Conservation (phyloP, 2,113 vertebrate species). For the Ibidorhyncha struthersii region DNA sequence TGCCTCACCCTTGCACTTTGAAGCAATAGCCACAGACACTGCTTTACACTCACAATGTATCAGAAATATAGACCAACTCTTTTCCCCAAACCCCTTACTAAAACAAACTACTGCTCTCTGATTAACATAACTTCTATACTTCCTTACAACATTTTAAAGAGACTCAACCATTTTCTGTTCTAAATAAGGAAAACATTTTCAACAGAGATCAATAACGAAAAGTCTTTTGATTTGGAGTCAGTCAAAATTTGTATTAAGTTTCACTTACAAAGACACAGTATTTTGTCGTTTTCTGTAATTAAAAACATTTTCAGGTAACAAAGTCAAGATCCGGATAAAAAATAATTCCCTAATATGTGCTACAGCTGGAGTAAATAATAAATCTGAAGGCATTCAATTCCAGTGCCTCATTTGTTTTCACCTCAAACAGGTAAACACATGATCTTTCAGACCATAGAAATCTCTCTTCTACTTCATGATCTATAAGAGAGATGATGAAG, state of each 20-base stretch:
- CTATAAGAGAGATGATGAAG: neutral
- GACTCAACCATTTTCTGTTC: neutral
- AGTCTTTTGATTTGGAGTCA: neutral
- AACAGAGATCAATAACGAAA: neutral
- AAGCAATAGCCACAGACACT: neutral
- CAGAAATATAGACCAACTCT: neutral
- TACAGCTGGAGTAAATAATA: neutral
- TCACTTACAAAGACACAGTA: neutral
- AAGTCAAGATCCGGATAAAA: neutral
- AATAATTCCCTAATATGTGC: neutral
- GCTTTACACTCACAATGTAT: neutral
- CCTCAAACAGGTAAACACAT: neutral
- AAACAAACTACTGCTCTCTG: neutral
- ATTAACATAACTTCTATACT: neutral
- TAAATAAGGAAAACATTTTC: neutral
- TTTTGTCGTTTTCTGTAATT: neutral
- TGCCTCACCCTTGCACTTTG: neutral
- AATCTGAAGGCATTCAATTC: neutral
- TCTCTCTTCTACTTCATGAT: neutral
- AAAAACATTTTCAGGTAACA: neutral
- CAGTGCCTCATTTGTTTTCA: neutral
- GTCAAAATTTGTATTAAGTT: neutral
- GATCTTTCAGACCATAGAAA: neutral
- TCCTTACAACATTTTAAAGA: neutral
- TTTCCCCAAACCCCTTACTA: neutral